A percentile compares a stretch with the other conserved stretches of the same genome.
These are phyloP conservation scores for Diorhabda sublineata DNA, from an alignment of 1,140 invertebrate genomes.

Conservation along the genomic window DNA sequence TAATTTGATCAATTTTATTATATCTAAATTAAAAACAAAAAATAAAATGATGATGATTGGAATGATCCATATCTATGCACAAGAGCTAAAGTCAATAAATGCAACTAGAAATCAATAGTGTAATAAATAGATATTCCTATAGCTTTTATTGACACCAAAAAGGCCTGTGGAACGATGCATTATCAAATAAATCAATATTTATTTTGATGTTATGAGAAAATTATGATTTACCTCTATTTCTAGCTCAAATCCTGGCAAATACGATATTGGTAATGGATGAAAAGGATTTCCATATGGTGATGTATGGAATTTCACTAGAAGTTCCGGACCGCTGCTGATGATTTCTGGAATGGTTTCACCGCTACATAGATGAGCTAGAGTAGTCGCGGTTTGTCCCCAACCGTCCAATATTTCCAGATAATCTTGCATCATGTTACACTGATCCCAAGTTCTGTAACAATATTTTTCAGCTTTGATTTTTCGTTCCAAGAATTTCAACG, in stretches of 20 bases:
- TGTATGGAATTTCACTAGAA: slow-evolving; percentile 78
- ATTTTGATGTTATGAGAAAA: not conserved
- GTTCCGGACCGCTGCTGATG: slow-evolving; percentile 69
- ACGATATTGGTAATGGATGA: slow-evolving; percentile 71
- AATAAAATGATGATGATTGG: no score
- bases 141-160: no score
- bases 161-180: no score
- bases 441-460: slow-evolving; percentile 67
- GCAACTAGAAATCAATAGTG: no score
- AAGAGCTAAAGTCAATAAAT: no score
- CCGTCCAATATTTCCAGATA: slow-evolving; percentile 80
- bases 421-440: slow-evolving; percentile 76
- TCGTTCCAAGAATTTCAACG: no score
- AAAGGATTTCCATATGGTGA: slow-evolving; percentile 78
- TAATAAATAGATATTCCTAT: no score
- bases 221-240: slow-evolving; percentile 63
- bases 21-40: no score
- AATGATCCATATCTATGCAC: no score
- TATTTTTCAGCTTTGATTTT: no score
- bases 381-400: slow-evolving; percentile 63
- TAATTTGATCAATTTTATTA: no score
- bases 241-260: slow-evolving; percentile 75
- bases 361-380: slow-evolving; percentile 75
- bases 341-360: slow-evolving; percentile 78
- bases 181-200: no score